phyloP scores from a whole-genome alignment of 1,140 invertebrate species.

The Euura saliciscinereae region DNA sequence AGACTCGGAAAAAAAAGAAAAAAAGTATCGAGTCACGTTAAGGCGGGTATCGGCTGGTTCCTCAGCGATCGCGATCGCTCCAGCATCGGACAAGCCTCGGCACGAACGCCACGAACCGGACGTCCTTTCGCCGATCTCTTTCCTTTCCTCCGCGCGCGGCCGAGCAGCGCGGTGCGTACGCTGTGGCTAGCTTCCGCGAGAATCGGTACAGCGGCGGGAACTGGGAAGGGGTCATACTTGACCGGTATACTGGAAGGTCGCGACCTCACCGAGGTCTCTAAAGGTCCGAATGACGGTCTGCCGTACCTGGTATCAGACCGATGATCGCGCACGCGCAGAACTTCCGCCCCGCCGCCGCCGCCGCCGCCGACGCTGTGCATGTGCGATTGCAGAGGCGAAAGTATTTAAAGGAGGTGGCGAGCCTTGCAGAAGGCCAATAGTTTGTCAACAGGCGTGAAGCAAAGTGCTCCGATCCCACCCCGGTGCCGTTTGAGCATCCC shows the following conservation, averaged over 20 bases:
- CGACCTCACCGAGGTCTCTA: conserved; percentile 46
- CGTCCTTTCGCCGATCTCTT: conserved; percentile 20
- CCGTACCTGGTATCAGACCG: conserved; percentile 8
- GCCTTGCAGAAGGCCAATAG: conserved; percentile 49
- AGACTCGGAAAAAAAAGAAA: no score
- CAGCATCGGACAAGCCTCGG: conserved; percentile 1
- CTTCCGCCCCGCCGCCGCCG: not conserved
- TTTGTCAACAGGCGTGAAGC: conserved; percentile 41
- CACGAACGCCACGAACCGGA: not conserved
- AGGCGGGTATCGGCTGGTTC: conserved; percentile 13
- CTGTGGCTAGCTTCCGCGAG: conserved; percentile 37
- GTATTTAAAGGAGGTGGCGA: conserved; percentile 53
- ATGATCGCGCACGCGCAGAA: conserved; percentile 4
- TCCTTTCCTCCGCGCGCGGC: not conserved
- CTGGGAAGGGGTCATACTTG: conserved; percentile 38
- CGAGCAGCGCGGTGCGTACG: conserved; percentile 14
- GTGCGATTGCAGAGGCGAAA: conserved; percentile 37
- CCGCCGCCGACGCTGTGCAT: not conserved
- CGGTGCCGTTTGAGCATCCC: not conserved
- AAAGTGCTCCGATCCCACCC: not conserved
- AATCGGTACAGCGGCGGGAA: conserved; percentile 12
- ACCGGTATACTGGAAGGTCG: conserved; percentile 55
- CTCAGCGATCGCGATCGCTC: no score
- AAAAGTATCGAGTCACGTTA: conserved; percentile 25
- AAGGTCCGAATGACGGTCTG: not conserved